Base-by-base conservation (phyloP, 2,888 invertebrate genomes). In the Morpho achilles region DNA sequence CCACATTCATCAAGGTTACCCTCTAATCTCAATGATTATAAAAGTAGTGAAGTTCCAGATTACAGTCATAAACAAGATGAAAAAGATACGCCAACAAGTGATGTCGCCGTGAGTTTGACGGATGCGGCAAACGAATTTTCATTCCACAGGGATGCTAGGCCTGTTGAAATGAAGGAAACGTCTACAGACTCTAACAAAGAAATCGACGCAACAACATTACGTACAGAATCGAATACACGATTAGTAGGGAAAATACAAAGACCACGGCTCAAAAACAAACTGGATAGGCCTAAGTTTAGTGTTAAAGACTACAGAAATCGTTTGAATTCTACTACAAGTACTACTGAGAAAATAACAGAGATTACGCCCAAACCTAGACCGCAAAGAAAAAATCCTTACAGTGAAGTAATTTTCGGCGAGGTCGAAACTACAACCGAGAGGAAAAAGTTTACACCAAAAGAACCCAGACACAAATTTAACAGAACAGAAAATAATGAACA, bases 301-400 rank as follows among this genome's bases (percentile, higher is more conserved):
- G 93, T 95, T 4, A 95, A 95, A 78, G 95, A 95, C 65, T 95
- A 95, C 75, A 93, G 93, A 72, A 94, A 92, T 67, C 87, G 94
- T 61, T 76, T 94, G 53, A 93, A 92, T 68, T 91, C 92, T 0
- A 91, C 93, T 0, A 91, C 92, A 7, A 84, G 83, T 53, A 84
- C 87, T 23, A 86, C 88, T 16, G 90, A 91, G 63, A 83, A 78
- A 62, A 68, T 84, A 0, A 61, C 63, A 8, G 84, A 81, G 64
- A 74, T 80, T 32, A 67, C 80, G 10, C 77, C 87, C 1, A 91
- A 90, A 73, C 45, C 85, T 7, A 77, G 92, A 69, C 91, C 92
- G 1, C 87, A 84, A 55, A 80, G 93, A 71, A 82, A 92, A 67
- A 74, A 82, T 41, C 90, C 87, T 2, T 80, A 80, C 58, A 80